Evolutionary conservation across 2,113 vertebrate genomes (phyloP).

Genomic region (Hemiprocne comata): DNA sequence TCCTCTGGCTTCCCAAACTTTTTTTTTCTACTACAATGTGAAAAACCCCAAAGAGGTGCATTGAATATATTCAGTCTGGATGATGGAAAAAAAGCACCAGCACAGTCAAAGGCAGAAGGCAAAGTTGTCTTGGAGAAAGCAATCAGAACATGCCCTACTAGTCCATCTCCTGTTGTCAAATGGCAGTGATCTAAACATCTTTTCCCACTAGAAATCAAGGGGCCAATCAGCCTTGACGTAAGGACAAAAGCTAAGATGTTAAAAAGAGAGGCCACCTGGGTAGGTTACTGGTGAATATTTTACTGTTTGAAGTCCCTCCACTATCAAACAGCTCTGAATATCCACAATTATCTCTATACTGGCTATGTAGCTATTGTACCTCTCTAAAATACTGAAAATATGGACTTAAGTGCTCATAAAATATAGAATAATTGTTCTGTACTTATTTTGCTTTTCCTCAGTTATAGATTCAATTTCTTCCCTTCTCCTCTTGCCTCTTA

Average conservation of each 20-base stretch:
- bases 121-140: not conserved
- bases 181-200: not conserved
- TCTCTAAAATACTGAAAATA: not conserved
- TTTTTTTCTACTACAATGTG: not conserved
- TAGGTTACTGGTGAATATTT: not conserved
- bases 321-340: not conserved
- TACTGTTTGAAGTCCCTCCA: not conserved
- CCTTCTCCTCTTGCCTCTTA: not conserved
- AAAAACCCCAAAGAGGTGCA: not conserved
- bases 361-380: not conserved
- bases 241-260: not conserved
- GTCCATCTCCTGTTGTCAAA: not conserved
- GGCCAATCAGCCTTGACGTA: not conserved
- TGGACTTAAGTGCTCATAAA: not conserved
- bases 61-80: not conserved
- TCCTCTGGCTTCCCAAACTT: not conserved
- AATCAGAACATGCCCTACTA: not conserved
- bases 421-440: not conserved
- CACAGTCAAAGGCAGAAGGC: not conserved
- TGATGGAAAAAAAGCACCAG: not conserved
- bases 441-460: not conserved
- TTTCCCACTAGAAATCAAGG: not conserved
- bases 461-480: not conserved
- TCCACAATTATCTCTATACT: not conserved
- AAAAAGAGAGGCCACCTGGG: not conserved